Conservation (phyloP, 2,888 invertebrate genomes). For the Frankliniella intonsa region DNA sequence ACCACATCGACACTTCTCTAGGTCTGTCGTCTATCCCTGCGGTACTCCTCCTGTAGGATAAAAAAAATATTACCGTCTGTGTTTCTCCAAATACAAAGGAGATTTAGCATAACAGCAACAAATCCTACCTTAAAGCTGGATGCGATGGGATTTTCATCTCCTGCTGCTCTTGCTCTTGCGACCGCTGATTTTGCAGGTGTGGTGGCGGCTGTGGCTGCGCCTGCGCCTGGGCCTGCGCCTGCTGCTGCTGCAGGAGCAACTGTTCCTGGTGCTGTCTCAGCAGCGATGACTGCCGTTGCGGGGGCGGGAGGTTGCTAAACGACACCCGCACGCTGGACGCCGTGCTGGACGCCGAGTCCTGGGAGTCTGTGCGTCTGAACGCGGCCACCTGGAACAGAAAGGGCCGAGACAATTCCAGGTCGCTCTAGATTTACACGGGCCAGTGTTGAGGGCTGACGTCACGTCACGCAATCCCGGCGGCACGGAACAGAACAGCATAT, state of each 20-base stretch:
- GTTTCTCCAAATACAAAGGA: not conserved
- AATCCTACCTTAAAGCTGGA: not conserved
- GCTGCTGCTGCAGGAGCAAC: not conserved
- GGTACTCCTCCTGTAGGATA: not conserved
- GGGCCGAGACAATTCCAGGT: slow-evolving; percentile 37
- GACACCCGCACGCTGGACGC: slow-evolving; percentile 40
- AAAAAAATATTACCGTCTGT: not conserved
- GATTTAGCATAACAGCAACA: not conserved
- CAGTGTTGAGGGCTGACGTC: not conserved
- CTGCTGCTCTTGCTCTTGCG: not conserved
- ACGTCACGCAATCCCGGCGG: no score
- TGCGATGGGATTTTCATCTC: not conserved
- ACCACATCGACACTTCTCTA: not conserved
- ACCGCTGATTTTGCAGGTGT: no score
- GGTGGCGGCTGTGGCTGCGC: not conserved
- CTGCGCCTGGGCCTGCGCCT: not conserved
- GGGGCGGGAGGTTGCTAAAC: slow-evolving; percentile 6
- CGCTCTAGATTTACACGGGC: slow-evolving; percentile 46
- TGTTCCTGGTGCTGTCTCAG: slow-evolving; percentile 10
- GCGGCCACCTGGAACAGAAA: slow-evolving; percentile 41
- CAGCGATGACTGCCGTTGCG: slow-evolving; percentile 4
- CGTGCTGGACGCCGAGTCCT: slow-evolving; percentile 41
- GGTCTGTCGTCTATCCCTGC: not conserved
- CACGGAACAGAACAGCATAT: no score
- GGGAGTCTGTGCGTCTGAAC: slow-evolving; percentile 40